phyloP scores from a whole-genome alignment of 2,888 invertebrate genomes.

The Galeopsomyia nigrocyanea region DNA sequence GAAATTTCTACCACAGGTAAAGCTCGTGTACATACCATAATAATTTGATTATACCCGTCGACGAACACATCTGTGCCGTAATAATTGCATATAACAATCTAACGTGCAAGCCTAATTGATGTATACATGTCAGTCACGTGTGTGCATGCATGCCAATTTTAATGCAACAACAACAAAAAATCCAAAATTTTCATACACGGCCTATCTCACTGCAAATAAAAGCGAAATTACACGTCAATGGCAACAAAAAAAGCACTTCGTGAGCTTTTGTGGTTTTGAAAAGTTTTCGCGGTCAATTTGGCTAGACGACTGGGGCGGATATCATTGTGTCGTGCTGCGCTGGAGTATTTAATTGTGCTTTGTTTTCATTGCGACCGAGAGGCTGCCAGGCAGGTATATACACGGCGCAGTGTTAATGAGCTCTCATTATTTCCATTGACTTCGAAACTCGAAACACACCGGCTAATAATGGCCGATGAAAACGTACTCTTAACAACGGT shows the following conservation, averaged over 20 bases:
- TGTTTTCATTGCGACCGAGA: slow-evolving; percentile 51
- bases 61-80: slow-evolving; percentile 21
- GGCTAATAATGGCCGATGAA: too few species aligned
- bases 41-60: slow-evolving; percentile 24
- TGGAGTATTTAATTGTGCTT: slow-evolving; percentile 52
- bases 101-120: slow-evolving; percentile 13
- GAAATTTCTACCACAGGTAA: slow-evolving; percentile 30
- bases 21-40: neutral
- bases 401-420: slow-evolving; percentile 54
- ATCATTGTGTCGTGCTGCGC: too few species aligned
- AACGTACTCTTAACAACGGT: too few species aligned
- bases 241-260: neutral
- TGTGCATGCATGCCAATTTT: neutral
- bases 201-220: slow-evolving; percentile 7
- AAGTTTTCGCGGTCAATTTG: slow-evolving; percentile 30
- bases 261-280: neutral
- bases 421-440: slow-evolving; percentile 54
- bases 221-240: slow-evolving; percentile 13
- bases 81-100: slow-evolving; percentile 25
- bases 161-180: neutral
- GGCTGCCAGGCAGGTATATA: slow-evolving; percentile 18
- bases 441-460: neutral
- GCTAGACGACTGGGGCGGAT: neutral
- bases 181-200: too few species aligned
- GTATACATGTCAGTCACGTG: slow-evolving; percentile 3